Conservation (phyloP, 2,888 invertebrate genomes). For the Eudemis profundana region DNA sequence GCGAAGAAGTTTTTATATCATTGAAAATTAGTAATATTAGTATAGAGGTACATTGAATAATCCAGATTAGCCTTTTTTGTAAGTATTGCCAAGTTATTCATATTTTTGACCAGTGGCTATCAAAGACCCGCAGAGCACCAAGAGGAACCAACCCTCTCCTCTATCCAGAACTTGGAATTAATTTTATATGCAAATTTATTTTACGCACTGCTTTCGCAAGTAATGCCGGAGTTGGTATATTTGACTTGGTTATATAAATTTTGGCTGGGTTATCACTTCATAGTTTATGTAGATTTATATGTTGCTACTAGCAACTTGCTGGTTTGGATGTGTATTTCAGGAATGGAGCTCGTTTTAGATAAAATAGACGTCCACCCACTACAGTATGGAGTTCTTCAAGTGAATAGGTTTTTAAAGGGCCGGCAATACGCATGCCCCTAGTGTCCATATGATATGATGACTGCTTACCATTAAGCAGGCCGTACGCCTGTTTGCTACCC, state of each 20-base stretch:
- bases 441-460: too few species aligned
- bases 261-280: slow-evolving; percentile 34
- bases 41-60: too few species aligned
- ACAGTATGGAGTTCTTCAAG: too few species aligned
- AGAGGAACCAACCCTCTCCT: slow-evolving; percentile 27
- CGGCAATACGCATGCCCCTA: too few species aligned
- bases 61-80: too few species aligned
- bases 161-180: slow-evolving; percentile 42
- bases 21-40: too few species aligned
- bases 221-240: slow-evolving; percentile 37
- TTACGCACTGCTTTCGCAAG: slow-evolving; percentile 44
- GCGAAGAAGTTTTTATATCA: too few species aligned
- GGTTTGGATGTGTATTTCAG: background rate
- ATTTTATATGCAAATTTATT: slow-evolving; percentile 45
- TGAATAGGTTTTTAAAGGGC: too few species aligned
- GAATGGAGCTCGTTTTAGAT: too few species aligned
- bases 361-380: too few species aligned
- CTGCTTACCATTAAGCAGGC: too few species aligned
- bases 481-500: too few species aligned
- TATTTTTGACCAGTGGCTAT: background rate
- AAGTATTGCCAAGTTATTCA: background rate
- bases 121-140: background rate
- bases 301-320: background rate
- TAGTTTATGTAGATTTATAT: slow-evolving; percentile 22
- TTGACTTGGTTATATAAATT: slow-evolving; percentile 36